Evolutionary conservation across 2,888 invertebrate species (phyloP).

Genomic region (Bombylius major): DNA sequence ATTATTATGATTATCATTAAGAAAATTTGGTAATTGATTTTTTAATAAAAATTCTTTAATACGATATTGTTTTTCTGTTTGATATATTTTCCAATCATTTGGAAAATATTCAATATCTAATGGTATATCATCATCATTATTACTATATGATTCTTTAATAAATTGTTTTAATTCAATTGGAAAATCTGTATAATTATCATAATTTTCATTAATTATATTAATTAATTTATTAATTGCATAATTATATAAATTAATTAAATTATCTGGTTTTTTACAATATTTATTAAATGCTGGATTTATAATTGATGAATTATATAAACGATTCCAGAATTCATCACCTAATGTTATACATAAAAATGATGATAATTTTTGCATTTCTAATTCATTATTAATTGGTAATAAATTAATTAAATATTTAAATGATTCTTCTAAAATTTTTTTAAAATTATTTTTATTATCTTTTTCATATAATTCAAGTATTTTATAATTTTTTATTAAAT

Average conservation of each 20-base stretch:
- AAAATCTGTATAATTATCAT: constrained; percentile 48
- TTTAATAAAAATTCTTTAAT: constrained; percentile 36
- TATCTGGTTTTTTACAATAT: constrained; percentile 37
- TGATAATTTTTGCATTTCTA: constrained; percentile 46
- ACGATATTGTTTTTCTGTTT: background rate
- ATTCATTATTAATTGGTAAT: constrained; percentile 38
- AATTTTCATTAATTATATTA: constrained; percentile 45
- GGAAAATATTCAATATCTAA: constrained; percentile 56
- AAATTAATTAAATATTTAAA: constrained; percentile 42
- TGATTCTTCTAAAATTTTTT: constrained; percentile 38
- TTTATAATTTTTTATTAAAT: constrained; percentile 33
- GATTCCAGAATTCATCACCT: constrained; percentile 50
- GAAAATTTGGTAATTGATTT: constrained; percentile 38
- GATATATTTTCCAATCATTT: constrained; percentile 41
- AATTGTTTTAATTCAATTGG: constrained; percentile 49
- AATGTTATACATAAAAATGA: constrained; percentile 44
- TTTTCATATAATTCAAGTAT: constrained; percentile 13
- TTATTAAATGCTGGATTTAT: constrained; percentile 29
- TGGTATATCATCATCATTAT: constrained; percentile 39
- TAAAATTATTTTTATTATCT: constrained; percentile 28
- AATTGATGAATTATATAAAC: constrained; percentile 30
- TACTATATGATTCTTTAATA: constrained; percentile 22
- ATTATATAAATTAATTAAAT: constrained; percentile 51
- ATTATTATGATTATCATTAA: constrained; percentile 6
- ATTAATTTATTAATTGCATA: constrained; percentile 49